Conservation (phyloP, 2,113 vertebrate genomes). For the Maylandia zebra region DNA sequence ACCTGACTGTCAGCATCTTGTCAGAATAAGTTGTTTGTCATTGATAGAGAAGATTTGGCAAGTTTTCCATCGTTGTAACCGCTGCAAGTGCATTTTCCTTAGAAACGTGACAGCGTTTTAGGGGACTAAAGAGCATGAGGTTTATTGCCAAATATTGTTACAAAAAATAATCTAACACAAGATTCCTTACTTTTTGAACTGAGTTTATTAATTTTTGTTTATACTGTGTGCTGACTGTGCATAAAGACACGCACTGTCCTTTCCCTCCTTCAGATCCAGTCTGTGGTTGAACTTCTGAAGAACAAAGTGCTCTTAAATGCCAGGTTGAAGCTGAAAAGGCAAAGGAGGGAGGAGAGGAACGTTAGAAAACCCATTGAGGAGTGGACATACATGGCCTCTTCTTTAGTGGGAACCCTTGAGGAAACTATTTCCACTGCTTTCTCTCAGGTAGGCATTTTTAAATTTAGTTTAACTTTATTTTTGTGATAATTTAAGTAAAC, state of each 20-base stretch:
- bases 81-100: accelerated
- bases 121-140: not conserved
- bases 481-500: not conserved
- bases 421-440: constrained; percentile 52
- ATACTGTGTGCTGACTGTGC: not conserved
- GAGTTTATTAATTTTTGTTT: not conserved
- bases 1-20: not conserved
- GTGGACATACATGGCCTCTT: constrained; percentile 53
- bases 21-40: not conserved
- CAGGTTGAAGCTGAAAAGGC: not conserved
- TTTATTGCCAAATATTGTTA: not conserved
- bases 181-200: accelerated
- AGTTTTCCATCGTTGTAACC: not conserved
- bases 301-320: constrained; percentile 8
- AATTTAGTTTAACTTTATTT: accelerated
- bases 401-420: constrained; percentile 38
- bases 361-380: constrained; percentile 45
- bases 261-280: constrained; percentile 31
- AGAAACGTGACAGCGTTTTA: not conserved
- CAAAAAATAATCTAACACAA: not conserved
- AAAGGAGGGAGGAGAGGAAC: not conserved
- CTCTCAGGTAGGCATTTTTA: constrained; percentile 36
- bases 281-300: constrained; percentile 54
- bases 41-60: not conserved
- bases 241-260: not conserved